Base-by-base conservation (phyloP, 1,140 invertebrate species). In the Procambarus virginalis region DNA sequence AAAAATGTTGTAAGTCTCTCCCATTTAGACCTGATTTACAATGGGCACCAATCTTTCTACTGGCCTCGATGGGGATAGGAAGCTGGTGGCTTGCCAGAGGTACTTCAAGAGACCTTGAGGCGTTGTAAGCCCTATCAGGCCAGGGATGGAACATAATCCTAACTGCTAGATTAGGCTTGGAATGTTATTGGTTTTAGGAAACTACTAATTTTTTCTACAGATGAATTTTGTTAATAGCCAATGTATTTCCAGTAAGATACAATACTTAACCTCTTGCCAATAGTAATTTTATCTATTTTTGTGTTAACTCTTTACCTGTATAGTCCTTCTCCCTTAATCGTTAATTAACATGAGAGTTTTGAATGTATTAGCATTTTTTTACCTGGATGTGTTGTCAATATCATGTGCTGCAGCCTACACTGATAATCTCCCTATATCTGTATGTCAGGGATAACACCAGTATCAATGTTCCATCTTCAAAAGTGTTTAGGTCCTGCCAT, bases 241-340 rank as follows among this genome's bases (percentile, higher is more conserved):
- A 6, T 80, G 78, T 80, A 80, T 51, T 80, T 80, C 78, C 78
- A 80, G 8, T 22, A 80, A 55, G 55, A 80, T 58, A 55, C 45
- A 80, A 45, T 55, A 80, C 20, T 80, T 55, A 80, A 80, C 55
- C 78, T 80, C 49, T 80, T 80, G 48, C 49, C 78, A 80, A 55
- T 80, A 80, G 78, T 80, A 80, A 55, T 80, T 80, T 80, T 80
- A 80, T 80, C 78, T 80, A 80, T 80, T 80, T 80, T 80, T 80
- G 78, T 80, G 78, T 78, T 78, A 49, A 58, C 55, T 51, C 48
- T 79, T 10, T 58, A 55, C 58, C 48, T 80, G 78, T 80, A 80
- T 80, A 80, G 55, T 55, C 78, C 78, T 80, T 80, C 55, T 80
- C 78, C 78, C 78, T 80, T 80, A n/a, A 80, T 80, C 78, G 49